These are phyloP conservation scores for Necrosyrtes monachus DNA, from an alignment of 2,797 vertebrate genomes.

Conservation along the genomic window DNA sequence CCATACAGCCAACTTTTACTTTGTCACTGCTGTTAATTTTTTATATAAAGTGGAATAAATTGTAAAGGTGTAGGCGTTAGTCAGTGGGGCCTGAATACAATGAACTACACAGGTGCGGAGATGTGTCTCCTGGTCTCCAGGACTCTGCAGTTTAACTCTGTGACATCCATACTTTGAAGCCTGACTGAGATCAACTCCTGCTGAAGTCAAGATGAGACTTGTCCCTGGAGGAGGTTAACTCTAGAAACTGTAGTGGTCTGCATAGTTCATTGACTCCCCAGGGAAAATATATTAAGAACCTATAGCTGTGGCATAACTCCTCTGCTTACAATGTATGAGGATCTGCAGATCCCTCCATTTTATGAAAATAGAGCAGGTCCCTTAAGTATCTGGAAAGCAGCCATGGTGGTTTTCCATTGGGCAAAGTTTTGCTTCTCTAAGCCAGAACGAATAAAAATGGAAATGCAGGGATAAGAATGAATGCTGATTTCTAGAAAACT, in stretches of 20 bases:
- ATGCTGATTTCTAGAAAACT: not conserved
- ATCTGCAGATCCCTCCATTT: not conserved
- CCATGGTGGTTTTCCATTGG: not conserved
- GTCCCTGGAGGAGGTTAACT: not conserved
- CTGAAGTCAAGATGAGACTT: not conserved
- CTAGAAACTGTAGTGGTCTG: not conserved
- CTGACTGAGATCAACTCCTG: not conserved
- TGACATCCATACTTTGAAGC: not conserved
- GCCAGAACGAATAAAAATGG: not conserved
- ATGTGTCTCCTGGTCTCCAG: not conserved
- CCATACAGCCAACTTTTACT: not conserved
- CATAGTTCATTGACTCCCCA: not conserved
- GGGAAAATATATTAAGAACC: not conserved
- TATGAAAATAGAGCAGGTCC: not conserved
- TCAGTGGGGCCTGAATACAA: not conserved
- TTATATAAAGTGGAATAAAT: not conserved
- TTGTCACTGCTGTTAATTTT: not conserved
- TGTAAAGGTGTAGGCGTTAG: not conserved
- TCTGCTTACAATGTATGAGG: not conserved
- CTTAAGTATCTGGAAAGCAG: not conserved
- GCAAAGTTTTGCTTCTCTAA: not conserved
- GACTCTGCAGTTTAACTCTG: not conserved
- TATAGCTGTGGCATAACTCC: not conserved
- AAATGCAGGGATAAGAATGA: not conserved
- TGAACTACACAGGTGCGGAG: not conserved